These are phyloP conservation scores for Desmophyllum pertusum DNA, from an alignment of 92 coral and sea anemone species.

Conservation along the genomic window DNA sequence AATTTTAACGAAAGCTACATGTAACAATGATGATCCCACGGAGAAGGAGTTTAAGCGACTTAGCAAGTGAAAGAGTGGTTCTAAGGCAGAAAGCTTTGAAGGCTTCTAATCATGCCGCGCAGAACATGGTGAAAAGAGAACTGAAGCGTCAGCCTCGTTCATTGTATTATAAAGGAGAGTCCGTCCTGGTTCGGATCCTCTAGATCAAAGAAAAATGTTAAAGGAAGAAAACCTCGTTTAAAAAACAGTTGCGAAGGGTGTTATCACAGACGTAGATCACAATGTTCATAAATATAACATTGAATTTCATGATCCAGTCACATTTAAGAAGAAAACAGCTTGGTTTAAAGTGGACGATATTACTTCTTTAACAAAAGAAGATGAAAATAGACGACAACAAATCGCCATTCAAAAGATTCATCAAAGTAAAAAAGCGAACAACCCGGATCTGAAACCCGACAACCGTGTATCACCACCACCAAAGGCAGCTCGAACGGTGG, in stretches of 20 bases:
- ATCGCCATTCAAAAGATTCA: too few relatives aligned
- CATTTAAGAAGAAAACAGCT: slow-evolving; percentile 15
- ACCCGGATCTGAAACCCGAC: too few relatives aligned
- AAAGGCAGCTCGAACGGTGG: too few relatives aligned
- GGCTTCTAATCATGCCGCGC: slow-evolving; percentile 25
- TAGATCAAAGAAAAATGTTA: slow-evolving; percentile 27
- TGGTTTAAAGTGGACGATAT: slow-evolving; percentile 48
- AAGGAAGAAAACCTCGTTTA: slow-evolving; percentile 22
- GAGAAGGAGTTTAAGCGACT: background rate
- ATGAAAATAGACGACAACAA: slow-evolving; percentile 24
- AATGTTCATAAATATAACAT: background rate
- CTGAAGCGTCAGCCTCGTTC: slow-evolving; percentile 24
- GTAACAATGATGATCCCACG: background rate
- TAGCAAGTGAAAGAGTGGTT: background rate
- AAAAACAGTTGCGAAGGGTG: too few relatives aligned
- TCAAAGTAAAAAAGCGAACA: too few relatives aligned
- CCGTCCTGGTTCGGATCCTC: slow-evolving; percentile 30
- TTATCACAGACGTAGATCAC: too few relatives aligned
- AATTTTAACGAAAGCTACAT: background rate
- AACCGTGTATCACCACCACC: too few relatives aligned
- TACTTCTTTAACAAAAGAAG: slow-evolving; percentile 44
- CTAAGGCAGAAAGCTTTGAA: slow-evolving; percentile 38
- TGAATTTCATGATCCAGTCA: slow-evolving; percentile 17
- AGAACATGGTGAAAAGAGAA: slow-evolving; percentile 35
- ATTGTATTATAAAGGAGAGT: slow-evolving; percentile 15